Evolutionary conservation across 2,113 vertebrate species (phyloP), one percentile per base, ranked within the genome.

Genomic region (Dasyprocta punctata): DNA sequence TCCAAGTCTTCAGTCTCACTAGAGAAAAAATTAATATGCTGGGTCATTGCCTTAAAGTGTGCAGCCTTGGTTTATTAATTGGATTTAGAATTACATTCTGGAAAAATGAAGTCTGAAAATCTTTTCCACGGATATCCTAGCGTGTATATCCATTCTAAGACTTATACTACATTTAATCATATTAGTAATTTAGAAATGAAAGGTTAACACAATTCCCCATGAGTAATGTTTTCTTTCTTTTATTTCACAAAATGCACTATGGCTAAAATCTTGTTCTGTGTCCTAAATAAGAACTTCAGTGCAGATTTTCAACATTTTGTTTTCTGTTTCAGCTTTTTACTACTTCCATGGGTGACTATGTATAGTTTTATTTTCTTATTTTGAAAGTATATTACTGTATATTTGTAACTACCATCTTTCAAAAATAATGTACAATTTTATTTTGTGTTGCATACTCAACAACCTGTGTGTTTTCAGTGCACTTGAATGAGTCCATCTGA

Each of bases 71-170:
- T 90, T 94, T 96, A 60, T 71, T 96, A 47, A 65, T 96, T 92
- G 80, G 63, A 30, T 96, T 96, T 96, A 65, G 30, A 96, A 93
- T 97, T 97, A 78, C 54, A 82, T 93, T 96, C 89, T 73, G 60
- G 54, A 97, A 81, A 89, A 97, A 84, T n/a, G 13, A 92, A 96
- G 44, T 81, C 89, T 91, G 90, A 95, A 96, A 85, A 85, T 95
- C n/a, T 90, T 97, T 97, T 89, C 61, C 85, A 28, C 65, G 65
- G 65, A 47, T 73, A 85, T 93, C 24, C 86, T 60, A 80, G 63
- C 47, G 52, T 56, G 56, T 81, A 54, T 58, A 86, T 54, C 54
- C 24, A 71, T 67, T 93, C 41, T 88, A 38, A 95, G 86, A 88
- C 11, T 84, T 67, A 41, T 10, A 65, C 26, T 67, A 19, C 63